Evolutionary conservation across 1,140 invertebrate species (phyloP), one percentile per base, ranked within the genome.

Genomic region (Anastrepha ludens): DNA sequence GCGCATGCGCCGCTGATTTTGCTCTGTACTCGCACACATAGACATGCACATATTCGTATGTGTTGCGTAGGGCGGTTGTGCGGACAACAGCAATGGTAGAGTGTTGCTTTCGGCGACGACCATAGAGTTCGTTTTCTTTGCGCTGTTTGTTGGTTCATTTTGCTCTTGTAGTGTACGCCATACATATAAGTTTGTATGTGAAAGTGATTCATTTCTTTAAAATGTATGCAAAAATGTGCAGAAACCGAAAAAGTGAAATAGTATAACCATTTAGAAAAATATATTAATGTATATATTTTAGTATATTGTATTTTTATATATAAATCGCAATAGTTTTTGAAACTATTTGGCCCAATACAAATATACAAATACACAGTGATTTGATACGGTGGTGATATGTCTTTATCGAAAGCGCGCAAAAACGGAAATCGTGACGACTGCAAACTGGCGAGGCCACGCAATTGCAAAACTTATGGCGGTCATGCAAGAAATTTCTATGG

Each of bases 1-100:
- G 67, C 67, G 67, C 67, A 74, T 44, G 67, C 67, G 67, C 39
- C 13, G 67, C 67, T 74, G 67, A 74, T 39, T 13, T 74, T 67
- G 20, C 65, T 67, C n/a, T 11, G 20, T 67, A 29, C 29, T 29
- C 29, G 29, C 29, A 29, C 29, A 29, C 29, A 29, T 29, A 29
- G 29, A 1, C 39, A 65, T 39, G 15, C 7, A 7, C 55, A 13
- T 58, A 2, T 17, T 62, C 4, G 60, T 20, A 0, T n/a, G 29
- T 39, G 13, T 67, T 67, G 64, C 64, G 7, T 74, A 44, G 41
- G 15, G 67, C 41, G 67, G 67, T 15, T 74, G 4, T 7, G 15
- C 15, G 64, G 29, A 67, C 64, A 39, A 13, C 64, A 20, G 29
- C 64, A 67, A 67, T 67, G 64, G 20, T 41, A 8, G 64, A 29